Percentiles rank a stretch among this genome's conserved stretches.
Evolutionary conservation across 2,113 vertebrate genomes (phyloP).

Genomic region (Argyrosomus japonicus): DNA sequence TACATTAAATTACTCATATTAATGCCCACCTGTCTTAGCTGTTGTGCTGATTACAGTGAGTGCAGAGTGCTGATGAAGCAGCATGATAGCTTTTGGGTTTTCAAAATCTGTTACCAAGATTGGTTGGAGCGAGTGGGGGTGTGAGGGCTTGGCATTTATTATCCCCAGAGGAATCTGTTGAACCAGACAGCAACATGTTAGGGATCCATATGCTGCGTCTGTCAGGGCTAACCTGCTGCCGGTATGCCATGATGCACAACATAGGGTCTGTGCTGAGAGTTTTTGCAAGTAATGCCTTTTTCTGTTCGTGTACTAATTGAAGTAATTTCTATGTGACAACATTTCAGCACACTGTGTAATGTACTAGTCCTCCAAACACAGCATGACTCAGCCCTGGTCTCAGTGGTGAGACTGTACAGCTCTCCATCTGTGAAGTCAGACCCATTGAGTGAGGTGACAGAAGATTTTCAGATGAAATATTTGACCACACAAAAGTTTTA

Average conservation of each 20-base stretch:
- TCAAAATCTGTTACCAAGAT: slow-evolving; percentile 34
- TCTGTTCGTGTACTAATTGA: not conserved
- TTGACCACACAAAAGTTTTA: no score
- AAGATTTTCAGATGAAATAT: slow-evolving; percentile 1
- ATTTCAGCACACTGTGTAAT: not conserved
- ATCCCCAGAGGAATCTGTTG: slow-evolving; percentile 53
- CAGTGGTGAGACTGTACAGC: slow-evolving; percentile 14
- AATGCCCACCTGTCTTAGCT: slow-evolving; percentile 20
- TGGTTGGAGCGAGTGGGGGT: not conserved
- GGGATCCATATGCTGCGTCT: slow-evolving; percentile 57
- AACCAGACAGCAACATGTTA: slow-evolving; percentile 64
- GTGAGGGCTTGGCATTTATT: slow-evolving; percentile 40
- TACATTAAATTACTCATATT: not conserved
- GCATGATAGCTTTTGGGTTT: slow-evolving; percentile 29
- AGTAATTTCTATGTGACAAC: not conserved
- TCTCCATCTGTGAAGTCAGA: slow-evolving; percentile 27
- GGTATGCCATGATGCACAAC: not conserved
- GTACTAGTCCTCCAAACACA: not conserved
- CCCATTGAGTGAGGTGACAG: slow-evolving; percentile 1
- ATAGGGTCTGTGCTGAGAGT: not conserved
- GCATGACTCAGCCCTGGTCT: slow-evolving; percentile 21
- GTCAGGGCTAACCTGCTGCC: slow-evolving; percentile 40
- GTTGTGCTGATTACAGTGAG: not conserved
- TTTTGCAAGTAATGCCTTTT: not conserved
- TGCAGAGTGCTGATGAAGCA: slow-evolving; percentile 39